These are phyloP conservation scores for Pipistrellus kuhlii DNA, from an alignment of 2,797 vertebrate species.

Conservation along the genomic window DNA sequence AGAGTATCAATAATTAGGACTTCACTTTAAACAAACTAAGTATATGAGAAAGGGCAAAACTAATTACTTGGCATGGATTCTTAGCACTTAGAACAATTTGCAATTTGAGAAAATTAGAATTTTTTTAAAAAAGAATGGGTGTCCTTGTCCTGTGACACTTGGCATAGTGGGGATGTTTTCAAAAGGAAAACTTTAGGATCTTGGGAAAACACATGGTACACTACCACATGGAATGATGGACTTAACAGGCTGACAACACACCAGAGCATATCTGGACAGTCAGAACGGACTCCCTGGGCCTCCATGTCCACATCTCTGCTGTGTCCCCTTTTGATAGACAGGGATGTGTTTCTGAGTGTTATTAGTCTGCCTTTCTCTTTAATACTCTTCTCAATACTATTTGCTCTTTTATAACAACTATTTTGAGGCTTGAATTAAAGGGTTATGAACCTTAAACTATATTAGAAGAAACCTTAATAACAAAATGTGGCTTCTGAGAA, in stretches of 20 bases:
- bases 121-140: background rate
- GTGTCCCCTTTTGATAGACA: background rate
- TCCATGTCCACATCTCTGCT: background rate
- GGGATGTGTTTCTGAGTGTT: background rate
- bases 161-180: background rate
- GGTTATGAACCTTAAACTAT: constrained; percentile 27
- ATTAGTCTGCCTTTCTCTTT: background rate
- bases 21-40: background rate
- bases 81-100: background rate
- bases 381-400: background rate
- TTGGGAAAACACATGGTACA: background rate
- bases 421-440: constrained; percentile 27
- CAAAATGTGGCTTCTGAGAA: constrained; percentile 35
- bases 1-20: background rate
- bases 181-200: background rate
- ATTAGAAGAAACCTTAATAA: constrained; percentile 1
- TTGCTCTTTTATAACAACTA: background rate
- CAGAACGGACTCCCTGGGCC: background rate
- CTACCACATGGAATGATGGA: accelerated
- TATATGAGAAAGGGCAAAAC: background rate
- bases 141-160: background rate
- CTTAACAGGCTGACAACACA: background rate
- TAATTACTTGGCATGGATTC: background rate
- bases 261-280: accelerated
- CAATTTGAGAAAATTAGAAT: background rate